Evolutionary conservation across 2,797 vertebrate genomes (phyloP).

Genomic region (Pelochelys cantorii): DNA sequence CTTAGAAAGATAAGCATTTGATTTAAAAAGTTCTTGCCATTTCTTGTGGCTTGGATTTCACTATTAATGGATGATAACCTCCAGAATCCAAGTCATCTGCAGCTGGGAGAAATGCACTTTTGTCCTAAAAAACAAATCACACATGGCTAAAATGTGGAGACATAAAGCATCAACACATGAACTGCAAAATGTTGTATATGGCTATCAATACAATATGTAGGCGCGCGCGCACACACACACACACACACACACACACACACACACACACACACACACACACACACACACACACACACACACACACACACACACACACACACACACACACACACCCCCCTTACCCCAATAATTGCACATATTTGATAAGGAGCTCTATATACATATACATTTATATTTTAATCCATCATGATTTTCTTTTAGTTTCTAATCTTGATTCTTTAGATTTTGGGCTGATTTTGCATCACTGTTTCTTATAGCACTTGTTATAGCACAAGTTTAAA

Average conservation of each 20-base stretch:
- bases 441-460: neutral
- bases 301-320: too few species aligned
- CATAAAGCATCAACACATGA: neutral
- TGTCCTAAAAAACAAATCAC: conserved; percentile 72
- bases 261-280: too few species aligned
- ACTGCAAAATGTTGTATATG: neutral
- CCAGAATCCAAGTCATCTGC: conserved; percentile 55
- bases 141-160: conserved; percentile 25
- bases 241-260: too few species aligned
- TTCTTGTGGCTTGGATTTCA: conserved; percentile 4
- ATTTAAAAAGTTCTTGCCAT: conserved; percentile 61
- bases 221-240: too few species aligned
- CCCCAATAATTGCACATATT: neutral
- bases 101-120: conserved; percentile 56
- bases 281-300: too few species aligned
- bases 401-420: neutral
- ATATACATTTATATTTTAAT: neutral
- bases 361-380: neutral
- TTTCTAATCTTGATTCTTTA: neutral
- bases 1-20: neutral
- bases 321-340: neutral
- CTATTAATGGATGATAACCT: neutral
- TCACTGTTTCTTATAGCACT: neutral
- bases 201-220: neutral
- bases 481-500: fast-evolving